A percentile compares a stretch with the other conserved stretches of the same genome.
Evolutionary conservation across 1,140 invertebrate genomes (phyloP).

Genomic region (Aphidius ervi): DNA sequence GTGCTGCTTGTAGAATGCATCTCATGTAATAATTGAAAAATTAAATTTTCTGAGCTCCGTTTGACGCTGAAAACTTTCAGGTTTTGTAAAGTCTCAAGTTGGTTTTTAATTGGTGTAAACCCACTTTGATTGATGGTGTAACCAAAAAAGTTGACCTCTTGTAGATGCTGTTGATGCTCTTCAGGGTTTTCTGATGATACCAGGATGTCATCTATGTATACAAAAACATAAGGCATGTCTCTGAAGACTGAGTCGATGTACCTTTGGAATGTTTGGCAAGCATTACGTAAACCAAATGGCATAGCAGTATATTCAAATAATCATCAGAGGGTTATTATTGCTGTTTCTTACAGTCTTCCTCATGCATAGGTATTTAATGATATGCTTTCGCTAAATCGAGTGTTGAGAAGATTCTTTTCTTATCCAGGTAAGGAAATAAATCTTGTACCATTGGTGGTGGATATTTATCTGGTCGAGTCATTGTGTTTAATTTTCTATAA

Average conservation of each 20-base stretch:
- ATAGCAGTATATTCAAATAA: constrained; percentile 35
- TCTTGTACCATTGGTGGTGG: constrained; percentile 35
- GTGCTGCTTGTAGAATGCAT: too few relatives aligned
- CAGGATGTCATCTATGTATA: constrained; percentile 26
- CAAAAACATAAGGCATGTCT: constrained; percentile 13
- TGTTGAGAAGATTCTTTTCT: constrained; percentile 35
- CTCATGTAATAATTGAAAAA: too few relatives aligned
- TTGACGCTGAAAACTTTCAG: too few relatives aligned
- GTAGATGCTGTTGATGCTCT: constrained; percentile 22
- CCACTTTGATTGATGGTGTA: too few relatives aligned
- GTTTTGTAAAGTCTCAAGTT: too few relatives aligned
- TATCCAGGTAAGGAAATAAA: constrained; percentile 34
- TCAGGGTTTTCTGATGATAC: constrained; percentile 17
- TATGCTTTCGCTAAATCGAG: constrained; percentile 47
- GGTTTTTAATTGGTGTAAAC: too few relatives aligned
- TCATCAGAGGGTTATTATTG: constrained; percentile 31
- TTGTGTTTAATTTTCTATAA: too few relatives aligned
- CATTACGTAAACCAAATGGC: constrained; percentile 38
- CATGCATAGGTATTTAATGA: constrained; percentile 44
- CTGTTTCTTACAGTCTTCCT: constrained; percentile 38
- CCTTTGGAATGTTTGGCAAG: constrained; percentile 30
- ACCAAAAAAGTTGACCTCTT: too few relatives aligned
- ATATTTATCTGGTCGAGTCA: constrained; percentile 33
- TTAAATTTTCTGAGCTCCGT: too few relatives aligned
- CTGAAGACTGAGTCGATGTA: constrained; percentile 23